Evolutionary conservation across 2,113 vertebrate species (phyloP).

Genomic region (Xenopus borealis): DNA sequence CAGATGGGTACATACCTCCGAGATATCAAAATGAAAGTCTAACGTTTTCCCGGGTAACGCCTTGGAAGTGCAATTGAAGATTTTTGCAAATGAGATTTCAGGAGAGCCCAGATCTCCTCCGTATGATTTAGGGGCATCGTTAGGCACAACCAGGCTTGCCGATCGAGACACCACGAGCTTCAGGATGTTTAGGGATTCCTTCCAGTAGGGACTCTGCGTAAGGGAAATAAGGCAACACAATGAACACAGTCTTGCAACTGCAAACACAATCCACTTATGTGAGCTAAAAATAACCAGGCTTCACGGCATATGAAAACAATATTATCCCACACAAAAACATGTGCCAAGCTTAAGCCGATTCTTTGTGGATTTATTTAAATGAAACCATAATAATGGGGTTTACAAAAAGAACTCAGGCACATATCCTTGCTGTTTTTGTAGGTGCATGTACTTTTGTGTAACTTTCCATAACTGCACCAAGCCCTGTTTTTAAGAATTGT

Average conservation of each 20-base stretch:
- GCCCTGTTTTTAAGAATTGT: too few species aligned
- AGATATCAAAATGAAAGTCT: constrained; percentile 98
- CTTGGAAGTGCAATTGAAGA: constrained; percentile 96
- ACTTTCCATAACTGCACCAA: too few species aligned
- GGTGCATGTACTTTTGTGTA: too few species aligned
- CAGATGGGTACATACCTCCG: constrained; percentile 75
- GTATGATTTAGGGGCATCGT: constrained; percentile 87
- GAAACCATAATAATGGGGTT: too few species aligned
- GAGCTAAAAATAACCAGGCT: background rate
- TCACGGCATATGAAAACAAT: background rate
- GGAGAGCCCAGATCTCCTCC: constrained; percentile 82
- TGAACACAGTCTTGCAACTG: background rate
- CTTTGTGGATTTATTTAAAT: too few species aligned
- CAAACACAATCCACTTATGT: background rate
- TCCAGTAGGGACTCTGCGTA: constrained; percentile 92
- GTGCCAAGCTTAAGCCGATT: too few species aligned
- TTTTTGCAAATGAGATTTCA: constrained; percentile 93
- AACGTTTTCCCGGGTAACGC: constrained; percentile 97
- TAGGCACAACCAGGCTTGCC: constrained; percentile 95
- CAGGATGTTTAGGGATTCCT: constrained; percentile 95
- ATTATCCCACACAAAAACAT: too few species aligned
- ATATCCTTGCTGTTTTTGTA: too few species aligned
- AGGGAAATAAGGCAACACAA: constrained; percentile 21
- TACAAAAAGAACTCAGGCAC: too few species aligned
- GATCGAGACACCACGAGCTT: constrained; percentile 97